These are phyloP conservation scores for Ciona savignyi DNA, from an alignment of 23 tunicate species.

Conservation along the genomic window DNA sequence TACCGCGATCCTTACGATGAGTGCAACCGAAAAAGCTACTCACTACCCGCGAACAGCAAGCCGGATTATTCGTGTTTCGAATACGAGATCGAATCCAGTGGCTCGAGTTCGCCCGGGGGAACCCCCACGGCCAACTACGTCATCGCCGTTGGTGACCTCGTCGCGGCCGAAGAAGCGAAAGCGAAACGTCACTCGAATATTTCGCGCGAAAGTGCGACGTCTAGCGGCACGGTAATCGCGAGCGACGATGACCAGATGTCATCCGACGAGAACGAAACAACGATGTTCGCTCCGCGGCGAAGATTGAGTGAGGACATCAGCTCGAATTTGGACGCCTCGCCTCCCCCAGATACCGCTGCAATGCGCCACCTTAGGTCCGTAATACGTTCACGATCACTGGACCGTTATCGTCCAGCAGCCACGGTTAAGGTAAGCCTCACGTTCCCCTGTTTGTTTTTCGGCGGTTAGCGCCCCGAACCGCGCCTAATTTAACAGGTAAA, in stretches of 20 bases:
- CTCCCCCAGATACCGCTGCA: background rate
- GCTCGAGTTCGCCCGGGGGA: too few relatives aligned
- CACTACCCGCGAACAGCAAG: too few relatives aligned
- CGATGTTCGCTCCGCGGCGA: too few relatives aligned
- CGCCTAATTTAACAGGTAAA: background rate
- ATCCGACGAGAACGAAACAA: too few relatives aligned
- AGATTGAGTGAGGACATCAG: too few relatives aligned
- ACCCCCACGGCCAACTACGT: too few relatives aligned
- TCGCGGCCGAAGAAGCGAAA: slow-evolving; percentile 5
- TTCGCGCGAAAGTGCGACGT: slow-evolving; percentile 52
- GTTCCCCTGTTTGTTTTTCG: background rate
- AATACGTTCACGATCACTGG: background rate
- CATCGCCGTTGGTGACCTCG: too few relatives aligned
- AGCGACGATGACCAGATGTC: slow-evolving; percentile 35
- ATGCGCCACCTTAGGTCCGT: background rate
- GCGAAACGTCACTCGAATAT: slow-evolving; percentile 27
- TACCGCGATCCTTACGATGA: background rate
- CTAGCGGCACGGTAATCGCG: slow-evolving; percentile 55
- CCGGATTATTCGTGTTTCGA: too few relatives aligned
- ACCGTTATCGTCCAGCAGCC: background rate
- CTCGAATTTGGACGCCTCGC: background rate
- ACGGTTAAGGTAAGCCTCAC: background rate
- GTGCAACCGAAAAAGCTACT: background rate
- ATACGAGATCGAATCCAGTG: too few relatives aligned
- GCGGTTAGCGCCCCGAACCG: background rate